phyloP scores from a whole-genome alignment of 2,888 invertebrate genomes.

The Athripsodes cinereus region DNA sequence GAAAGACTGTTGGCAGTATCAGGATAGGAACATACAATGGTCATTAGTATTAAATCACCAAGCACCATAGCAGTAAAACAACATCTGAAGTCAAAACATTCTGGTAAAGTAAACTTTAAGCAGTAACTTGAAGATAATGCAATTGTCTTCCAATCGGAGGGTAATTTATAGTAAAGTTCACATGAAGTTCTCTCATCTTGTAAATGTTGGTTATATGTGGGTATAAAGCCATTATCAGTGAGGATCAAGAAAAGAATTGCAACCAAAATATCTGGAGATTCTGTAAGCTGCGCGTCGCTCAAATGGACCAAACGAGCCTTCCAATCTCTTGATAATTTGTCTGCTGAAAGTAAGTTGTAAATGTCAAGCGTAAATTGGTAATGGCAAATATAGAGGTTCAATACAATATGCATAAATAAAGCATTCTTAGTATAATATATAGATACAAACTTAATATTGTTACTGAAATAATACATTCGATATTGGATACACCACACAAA shows the following conservation, averaged over 20 bases:
- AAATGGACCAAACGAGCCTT: neutral
- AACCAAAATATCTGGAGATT: slow-evolving; percentile 35
- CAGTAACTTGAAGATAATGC: slow-evolving; percentile 34
- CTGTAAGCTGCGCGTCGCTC: neutral
- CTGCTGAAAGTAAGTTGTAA: slow-evolving; percentile 18
- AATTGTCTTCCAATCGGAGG: slow-evolving; percentile 7
- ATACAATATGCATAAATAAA: no score
- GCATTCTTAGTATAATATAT: no score
- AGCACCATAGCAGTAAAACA: slow-evolving; percentile 40
- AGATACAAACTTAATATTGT: no score
- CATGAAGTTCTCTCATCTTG: neutral
- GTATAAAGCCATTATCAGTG: slow-evolving; percentile 40
- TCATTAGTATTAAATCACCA: slow-evolving; percentile 28
- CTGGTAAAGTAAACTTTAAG: slow-evolving; percentile 35
- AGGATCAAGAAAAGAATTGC: slow-evolving; percentile 38
- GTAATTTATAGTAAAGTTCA: neutral
- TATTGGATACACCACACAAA: no score
- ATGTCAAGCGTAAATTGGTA: slow-evolving; percentile 4
- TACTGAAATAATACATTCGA: no score
- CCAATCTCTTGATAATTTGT: slow-evolving; percentile 1
- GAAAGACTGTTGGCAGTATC: slow-evolving; percentile 42
- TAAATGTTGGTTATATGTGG: neutral
- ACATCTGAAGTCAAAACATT: slow-evolving; percentile 34
- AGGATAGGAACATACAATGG: slow-evolving; percentile 38
- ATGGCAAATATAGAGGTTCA: no score